Evolutionary conservation across 2,888 invertebrate species (phyloP), one percentile per base, ranked within the genome.

Genomic region (Drosophila vallismaia): DNA sequence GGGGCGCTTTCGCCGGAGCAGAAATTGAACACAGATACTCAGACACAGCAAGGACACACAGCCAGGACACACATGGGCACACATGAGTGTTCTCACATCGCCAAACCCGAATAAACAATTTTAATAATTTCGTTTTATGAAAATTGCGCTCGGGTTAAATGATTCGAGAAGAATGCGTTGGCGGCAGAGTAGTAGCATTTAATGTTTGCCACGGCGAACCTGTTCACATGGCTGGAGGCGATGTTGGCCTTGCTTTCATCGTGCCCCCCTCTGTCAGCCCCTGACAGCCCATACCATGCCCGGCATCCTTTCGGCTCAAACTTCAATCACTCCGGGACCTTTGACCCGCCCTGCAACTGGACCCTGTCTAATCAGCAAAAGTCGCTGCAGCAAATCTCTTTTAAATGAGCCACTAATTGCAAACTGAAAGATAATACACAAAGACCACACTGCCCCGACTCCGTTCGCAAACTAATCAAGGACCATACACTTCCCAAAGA

Each of bases 81-180:
- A 52, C 58, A 55, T 51, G 46, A 40, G 19, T 42, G 40, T 14
- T 64, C 57, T 45, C 59, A 54, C 29, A 52, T 31, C 24, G 53
- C 24, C 49, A 48, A 33, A 31, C 49, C 69, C 71, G 79, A 76
- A 78, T 85, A 86, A 87, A 84, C 89, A 86, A 85, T 89, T 89
- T 89, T 88, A 86, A 89, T 89, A 89, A 90, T 89, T 85, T 89
- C 90, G 78, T 89, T 89, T 90, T 89, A 88, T 89, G 88, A 78
- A 87, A 89, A 89, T 89, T 77, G 81, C 79, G 80, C 82, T 88
- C 72, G 89, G 77, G 83, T 88, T 88, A 88, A 86, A 86, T 88
- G 86, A 75, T 79, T 75, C 88, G 86, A 78, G 73, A 77, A 80
- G 87, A 87, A 85, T 85, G 76, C 67, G 79, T 36, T 68, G 71